These are phyloP conservation scores for Lomographa bimaculata DNA, from an alignment of 2,888 invertebrate species.

Conservation along the genomic window DNA sequence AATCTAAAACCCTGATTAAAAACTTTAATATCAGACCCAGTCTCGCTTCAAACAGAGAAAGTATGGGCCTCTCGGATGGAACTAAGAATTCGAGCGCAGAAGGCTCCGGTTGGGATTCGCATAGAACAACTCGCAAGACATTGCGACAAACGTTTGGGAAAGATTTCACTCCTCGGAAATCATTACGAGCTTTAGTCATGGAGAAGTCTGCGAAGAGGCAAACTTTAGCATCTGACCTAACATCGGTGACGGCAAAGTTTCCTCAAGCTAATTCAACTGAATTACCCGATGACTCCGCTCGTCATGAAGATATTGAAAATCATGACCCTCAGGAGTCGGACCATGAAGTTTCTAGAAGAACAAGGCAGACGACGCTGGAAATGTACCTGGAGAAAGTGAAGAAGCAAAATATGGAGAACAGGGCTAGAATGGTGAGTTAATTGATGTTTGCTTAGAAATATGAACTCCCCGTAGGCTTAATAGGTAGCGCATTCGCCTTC, in stretches of 20 bases:
- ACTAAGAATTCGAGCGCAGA: slow-evolving; percentile 60
- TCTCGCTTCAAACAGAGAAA: slow-evolving; percentile 50
- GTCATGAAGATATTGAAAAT: slow-evolving; percentile 29
- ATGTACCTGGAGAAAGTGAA: slow-evolving; percentile 55
- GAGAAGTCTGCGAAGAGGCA: slow-evolving; percentile 66
- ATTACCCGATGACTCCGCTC: slow-evolving; percentile 36
- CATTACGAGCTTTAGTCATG: slow-evolving; percentile 68
- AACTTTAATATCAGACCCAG: slow-evolving; percentile 45
- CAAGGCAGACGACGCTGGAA: slow-evolving; percentile 49
- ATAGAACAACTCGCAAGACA: slow-evolving; percentile 68
- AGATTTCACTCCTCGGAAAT: slow-evolving; percentile 67
- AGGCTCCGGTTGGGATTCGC: slow-evolving; percentile 74
- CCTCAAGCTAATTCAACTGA: slow-evolving; percentile 54
- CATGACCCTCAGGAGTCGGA: slow-evolving; percentile 37
- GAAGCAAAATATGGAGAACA: slow-evolving; percentile 49
- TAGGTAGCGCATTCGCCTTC: no score
- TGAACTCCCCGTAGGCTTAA: no score
- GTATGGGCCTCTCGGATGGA: slow-evolving; percentile 51
- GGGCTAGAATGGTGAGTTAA: slow-evolving; percentile 56
- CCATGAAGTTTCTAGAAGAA: slow-evolving; percentile 51
- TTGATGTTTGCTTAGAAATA: no score
- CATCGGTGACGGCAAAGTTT: slow-evolving; percentile 41
- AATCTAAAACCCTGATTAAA: slow-evolving; percentile 50
- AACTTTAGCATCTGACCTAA: slow-evolving; percentile 41
- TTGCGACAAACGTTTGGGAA: slow-evolving; percentile 68